These are phyloP conservation scores for Dolomedes plantarius DNA, from an alignment of 2,888 invertebrate genomes.

Conservation along the genomic window DNA sequence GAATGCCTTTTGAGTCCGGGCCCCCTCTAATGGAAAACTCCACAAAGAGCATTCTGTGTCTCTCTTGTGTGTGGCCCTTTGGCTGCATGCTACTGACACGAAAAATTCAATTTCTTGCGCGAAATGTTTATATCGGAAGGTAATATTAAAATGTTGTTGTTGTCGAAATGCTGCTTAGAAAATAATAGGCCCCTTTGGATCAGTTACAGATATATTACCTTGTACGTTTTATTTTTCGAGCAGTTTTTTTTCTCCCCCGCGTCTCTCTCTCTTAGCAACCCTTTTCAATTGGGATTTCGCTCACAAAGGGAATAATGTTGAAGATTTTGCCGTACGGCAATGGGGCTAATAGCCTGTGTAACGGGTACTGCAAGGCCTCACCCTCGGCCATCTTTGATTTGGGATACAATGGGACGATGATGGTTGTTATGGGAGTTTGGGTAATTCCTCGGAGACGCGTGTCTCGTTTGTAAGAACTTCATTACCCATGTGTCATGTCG, in stretches of 20 bases:
- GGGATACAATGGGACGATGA: not conserved
- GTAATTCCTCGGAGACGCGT: not conserved
- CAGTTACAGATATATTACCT: conserved; percentile 70
- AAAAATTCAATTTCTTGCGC: conserved; percentile 52
- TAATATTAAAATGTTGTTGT: conserved; percentile 65
- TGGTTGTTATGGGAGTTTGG: not conserved
- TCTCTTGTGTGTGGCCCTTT: not conserved
- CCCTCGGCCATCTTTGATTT: conserved; percentile 8
- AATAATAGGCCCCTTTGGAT: conserved; percentile 48
- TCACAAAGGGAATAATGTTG: conserved; percentile 3
- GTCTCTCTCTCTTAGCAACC: not conserved
- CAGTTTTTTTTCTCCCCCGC: conserved; percentile 31
- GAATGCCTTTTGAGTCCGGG: conserved; percentile 63
- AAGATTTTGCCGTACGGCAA: not conserved
- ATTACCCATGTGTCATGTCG: not conserved
- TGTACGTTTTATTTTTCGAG: conserved; percentile 20
- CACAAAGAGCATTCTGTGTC: conserved; percentile 62
- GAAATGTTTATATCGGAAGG: conserved; percentile 36
- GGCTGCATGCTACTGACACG: conserved; percentile 47
- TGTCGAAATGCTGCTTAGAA: not conserved
- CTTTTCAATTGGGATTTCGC: not conserved
- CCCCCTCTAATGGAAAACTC: conserved; percentile 62
- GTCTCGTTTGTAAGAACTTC: not conserved
- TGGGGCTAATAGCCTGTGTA: not conserved
- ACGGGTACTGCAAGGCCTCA: not conserved